phyloP scores from a whole-genome alignment of 1,140 invertebrate genomes.

The Brachionus calyciflorus region DNA sequence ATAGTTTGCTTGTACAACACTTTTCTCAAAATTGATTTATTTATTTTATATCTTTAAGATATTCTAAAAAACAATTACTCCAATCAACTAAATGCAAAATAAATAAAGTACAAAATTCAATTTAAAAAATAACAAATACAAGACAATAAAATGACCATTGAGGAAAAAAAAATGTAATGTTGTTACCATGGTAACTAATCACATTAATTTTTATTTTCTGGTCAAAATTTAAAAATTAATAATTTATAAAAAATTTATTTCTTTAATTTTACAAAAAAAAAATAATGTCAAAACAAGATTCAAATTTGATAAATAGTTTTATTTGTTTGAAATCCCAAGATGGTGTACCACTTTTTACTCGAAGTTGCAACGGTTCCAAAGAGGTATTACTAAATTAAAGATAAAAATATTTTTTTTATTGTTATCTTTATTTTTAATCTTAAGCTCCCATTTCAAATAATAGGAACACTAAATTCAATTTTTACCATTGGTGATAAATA shows the following conservation, averaged over 20 bases:
- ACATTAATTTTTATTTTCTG: neutral
- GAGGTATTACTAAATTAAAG: neutral
- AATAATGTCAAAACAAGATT: slow-evolving; percentile 3
- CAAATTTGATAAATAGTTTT: neutral
- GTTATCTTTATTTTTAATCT: slow-evolving; percentile 52
- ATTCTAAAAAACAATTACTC: too few species aligned
- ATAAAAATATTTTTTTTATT: neutral
- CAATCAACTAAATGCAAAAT: too few species aligned
- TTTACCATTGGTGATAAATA: slow-evolving; percentile 76
- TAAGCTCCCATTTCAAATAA: slow-evolving; percentile 74
- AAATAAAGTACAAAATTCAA: too few species aligned
- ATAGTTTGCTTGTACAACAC: too few species aligned
- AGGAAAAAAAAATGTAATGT: too few species aligned
- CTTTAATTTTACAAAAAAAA: too few species aligned
- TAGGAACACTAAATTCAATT: slow-evolving; percentile 77
- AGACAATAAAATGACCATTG: neutral
- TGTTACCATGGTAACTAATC: neutral
- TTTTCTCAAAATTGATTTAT: too few species aligned
- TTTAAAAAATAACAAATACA: too few species aligned
- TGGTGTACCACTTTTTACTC: slow-evolving; percentile 16
- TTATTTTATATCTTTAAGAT: too few species aligned
- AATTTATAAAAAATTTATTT: too few species aligned
- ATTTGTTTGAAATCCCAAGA: slow-evolving; percentile 6
- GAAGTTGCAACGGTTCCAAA: neutral
- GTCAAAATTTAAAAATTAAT: neutral